These are phyloP conservation scores for Himantopus leucocephalus DNA, from an alignment of 2,113 vertebrate genomes.

Conservation along the genomic window DNA sequence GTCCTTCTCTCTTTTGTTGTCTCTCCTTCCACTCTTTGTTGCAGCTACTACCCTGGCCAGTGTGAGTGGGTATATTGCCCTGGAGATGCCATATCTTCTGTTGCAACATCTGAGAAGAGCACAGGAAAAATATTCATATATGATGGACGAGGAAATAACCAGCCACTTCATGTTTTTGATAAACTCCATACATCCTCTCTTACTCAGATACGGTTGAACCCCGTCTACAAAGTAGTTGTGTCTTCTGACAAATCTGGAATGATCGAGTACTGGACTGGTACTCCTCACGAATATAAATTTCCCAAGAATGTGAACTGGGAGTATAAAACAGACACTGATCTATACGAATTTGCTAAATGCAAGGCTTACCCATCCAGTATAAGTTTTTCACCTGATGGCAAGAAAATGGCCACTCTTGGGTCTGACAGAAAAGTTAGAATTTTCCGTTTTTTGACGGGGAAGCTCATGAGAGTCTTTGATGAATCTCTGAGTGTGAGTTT, in stretches of 20 bases:
- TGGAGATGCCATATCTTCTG: conserved; percentile 92
- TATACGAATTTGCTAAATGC: conserved; percentile 97
- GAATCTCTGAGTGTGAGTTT: conserved; percentile 92
- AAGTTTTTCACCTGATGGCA: conserved; percentile 90
- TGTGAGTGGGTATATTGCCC: conserved; percentile 98
- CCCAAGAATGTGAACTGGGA: conserved; percentile 91
- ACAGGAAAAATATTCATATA: conserved; percentile 96
- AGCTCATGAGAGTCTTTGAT: conserved; percentile 95
- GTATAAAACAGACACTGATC: conserved; percentile 96
- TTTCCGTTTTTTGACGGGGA: conserved; percentile 94
- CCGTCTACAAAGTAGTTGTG: conserved; percentile 86
- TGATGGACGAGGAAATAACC: conserved; percentile 89
- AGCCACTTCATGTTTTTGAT: conserved; percentile 88
- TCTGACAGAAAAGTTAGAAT: conserved; percentile 95
- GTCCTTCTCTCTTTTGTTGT: not conserved
- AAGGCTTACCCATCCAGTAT: conserved; percentile 92
- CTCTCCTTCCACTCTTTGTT: not conserved
- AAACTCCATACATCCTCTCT: conserved; percentile 90
- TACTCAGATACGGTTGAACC: conserved; percentile 89
- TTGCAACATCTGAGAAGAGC: conserved; percentile 94
- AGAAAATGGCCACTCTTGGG: conserved; percentile 95
- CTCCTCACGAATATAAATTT: conserved; percentile 89
- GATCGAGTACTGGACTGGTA: conserved; percentile 98
- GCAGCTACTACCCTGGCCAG: conserved; percentile 90
- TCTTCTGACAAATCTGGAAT: conserved; percentile 95